phyloP scores from a whole-genome alignment of 1,140 invertebrate genomes.

The Oryzaephilus surinamensis region DNA sequence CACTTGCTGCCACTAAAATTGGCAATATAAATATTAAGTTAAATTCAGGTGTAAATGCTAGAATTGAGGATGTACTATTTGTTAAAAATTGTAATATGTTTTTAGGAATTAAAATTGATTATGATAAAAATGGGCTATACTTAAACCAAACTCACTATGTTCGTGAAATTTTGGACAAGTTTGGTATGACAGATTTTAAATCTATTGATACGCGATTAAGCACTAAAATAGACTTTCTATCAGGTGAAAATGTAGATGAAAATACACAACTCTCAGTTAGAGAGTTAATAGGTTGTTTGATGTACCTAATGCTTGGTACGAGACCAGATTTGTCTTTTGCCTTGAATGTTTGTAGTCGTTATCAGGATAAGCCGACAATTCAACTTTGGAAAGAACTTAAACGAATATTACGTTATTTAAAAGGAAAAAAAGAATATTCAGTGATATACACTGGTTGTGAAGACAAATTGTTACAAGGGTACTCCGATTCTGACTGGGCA shows the following conservation, averaged over 20 bases:
- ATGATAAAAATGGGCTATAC: slow-evolving; percentile 13
- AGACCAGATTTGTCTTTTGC: slow-evolving; percentile 24
- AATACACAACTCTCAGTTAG: slow-evolving; percentile 27
- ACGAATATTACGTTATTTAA: slow-evolving; percentile 33
- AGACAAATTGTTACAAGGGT: background rate
- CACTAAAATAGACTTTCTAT: too few species aligned
- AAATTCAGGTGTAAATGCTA: too few species aligned
- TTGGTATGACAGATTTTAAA: slow-evolving; percentile 23
- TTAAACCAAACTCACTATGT: too few species aligned
- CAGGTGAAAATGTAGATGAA: too few species aligned
- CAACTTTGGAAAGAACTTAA: slow-evolving; percentile 14
- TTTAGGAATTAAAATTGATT: slow-evolving; percentile 18
- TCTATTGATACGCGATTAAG: slow-evolving; percentile 2
- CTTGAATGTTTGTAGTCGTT: slow-evolving; percentile 24
- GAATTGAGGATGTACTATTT: too few species aligned
- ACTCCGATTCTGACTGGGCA: slow-evolving; percentile 31
- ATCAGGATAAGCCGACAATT: slow-evolving; percentile 14
- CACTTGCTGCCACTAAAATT: too few species aligned
- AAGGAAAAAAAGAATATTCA: slow-evolving; percentile 24
- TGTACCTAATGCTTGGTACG: slow-evolving; percentile 20
- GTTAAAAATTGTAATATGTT: too few species aligned
- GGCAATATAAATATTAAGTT: too few species aligned
- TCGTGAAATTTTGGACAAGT: slow-evolving; percentile 23
- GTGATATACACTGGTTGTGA: slow-evolving; percentile 6
- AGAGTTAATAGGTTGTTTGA: slow-evolving; percentile 27